These are phyloP conservation scores for Chaetodon trifasciatus DNA, from an alignment of 2,797 vertebrate species.

Conservation along the genomic window DNA sequence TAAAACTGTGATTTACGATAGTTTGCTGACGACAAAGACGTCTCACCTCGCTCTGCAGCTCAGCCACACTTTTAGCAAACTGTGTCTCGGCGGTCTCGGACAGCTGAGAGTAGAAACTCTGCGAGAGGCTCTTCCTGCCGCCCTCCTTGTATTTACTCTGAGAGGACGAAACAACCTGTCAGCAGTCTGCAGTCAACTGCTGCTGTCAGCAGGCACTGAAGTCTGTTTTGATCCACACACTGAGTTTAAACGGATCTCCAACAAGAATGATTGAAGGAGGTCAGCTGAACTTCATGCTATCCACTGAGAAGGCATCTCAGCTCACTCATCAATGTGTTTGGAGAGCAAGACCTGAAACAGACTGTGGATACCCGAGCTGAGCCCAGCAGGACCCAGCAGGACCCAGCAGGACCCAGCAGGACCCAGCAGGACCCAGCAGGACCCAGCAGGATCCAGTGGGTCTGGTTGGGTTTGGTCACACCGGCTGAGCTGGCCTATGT, in stretches of 20 bases:
- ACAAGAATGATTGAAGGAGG: not conserved
- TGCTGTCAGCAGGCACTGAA: not conserved
- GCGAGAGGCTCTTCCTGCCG: conserved; percentile 84
- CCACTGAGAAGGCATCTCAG: too few species aligned
- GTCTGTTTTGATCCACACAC: fast-evolving
- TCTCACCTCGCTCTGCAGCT: conserved; percentile 79
- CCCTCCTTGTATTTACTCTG: conserved; percentile 90
- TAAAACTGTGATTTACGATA: too few species aligned
- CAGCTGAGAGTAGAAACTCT: conserved; percentile 91
- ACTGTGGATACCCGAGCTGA: too few species aligned
- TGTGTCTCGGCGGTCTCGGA: conserved; percentile 90
- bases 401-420: too few species aligned
- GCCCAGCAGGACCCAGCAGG: too few species aligned
- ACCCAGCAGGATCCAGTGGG: too few species aligned
- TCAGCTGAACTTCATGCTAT: too few species aligned
- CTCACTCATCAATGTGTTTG: too few species aligned
- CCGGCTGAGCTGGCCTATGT: too few species aligned
- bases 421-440: too few species aligned
- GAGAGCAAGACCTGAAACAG: too few species aligned
- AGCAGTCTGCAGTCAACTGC: not conserved
- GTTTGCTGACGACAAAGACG: fast-evolving
- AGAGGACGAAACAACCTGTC: not conserved
- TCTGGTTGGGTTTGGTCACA: too few species aligned
- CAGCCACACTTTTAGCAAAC: conserved; percentile 56
- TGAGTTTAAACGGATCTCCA: not conserved